phyloP scores from a whole-genome alignment of 1,140 invertebrate genomes.

The Phthorimaea operculella region DNA sequence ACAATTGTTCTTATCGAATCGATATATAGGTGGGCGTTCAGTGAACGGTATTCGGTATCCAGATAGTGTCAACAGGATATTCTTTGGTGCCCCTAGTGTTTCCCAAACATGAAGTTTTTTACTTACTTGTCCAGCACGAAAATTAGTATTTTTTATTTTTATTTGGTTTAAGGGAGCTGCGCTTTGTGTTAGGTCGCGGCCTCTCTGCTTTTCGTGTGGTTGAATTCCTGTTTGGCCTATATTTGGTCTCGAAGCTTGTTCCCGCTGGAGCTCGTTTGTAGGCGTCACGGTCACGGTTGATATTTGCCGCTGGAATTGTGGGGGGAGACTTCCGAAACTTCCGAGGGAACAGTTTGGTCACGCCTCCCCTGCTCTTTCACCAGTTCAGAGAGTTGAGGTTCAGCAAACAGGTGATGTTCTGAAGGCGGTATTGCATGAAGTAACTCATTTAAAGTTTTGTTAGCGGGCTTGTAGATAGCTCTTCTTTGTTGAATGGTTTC shows the following conservation, averaged over 20 bases:
- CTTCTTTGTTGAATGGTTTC: slow-evolving; percentile 1
- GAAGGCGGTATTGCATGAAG: slow-evolving; percentile 1
- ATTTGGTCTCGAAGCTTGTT: no score
- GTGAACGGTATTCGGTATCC: not conserved
- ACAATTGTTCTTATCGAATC: no score
- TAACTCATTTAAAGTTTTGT: not conserved
- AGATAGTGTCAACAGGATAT: not conserved
- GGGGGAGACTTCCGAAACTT: no score
- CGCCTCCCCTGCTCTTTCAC: not conserved
- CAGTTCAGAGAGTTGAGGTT: not conserved
- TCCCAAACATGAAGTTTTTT: not conserved
- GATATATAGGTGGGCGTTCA: no score
- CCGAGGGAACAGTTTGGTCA: not conserved
- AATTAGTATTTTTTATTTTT: not conserved
- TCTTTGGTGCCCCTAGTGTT: no score
- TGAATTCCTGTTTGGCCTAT: no score
- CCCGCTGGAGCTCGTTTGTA: no score
- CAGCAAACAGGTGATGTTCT: not conserved
- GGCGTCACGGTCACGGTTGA: not conserved
- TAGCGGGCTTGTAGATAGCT: not conserved
- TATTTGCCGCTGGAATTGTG: not conserved
- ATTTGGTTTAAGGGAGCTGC: not conserved
- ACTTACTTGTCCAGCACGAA: not conserved
- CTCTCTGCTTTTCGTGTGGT: no score
- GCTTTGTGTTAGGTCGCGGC: not conserved